phyloP scores from a whole-genome alignment of 2,797 vertebrate species.

The Bucorvus abyssinicus region DNA sequence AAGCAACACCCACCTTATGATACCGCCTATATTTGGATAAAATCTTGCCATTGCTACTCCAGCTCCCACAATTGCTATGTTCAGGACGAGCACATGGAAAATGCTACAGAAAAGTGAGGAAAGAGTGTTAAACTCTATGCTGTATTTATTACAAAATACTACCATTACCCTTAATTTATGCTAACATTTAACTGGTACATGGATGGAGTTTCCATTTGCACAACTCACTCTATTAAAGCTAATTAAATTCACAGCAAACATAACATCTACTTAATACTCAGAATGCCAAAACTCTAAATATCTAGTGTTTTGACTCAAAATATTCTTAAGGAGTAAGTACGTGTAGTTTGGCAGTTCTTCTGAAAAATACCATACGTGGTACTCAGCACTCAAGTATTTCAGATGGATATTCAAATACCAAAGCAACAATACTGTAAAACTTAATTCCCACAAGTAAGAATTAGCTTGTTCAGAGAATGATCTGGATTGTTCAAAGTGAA shows the following conservation, averaged over 20 bases:
- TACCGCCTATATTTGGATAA: conserved; percentile 95
- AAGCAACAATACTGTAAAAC: conserved; percentile 25
- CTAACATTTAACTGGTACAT: background rate
- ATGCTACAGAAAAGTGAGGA: conserved; percentile 73
- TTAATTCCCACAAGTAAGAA: conserved; percentile 20
- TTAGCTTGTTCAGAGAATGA: background rate
- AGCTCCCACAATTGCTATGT: conserved; percentile 83
- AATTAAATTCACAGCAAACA: conserved; percentile 17
- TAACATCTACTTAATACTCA: background rate
- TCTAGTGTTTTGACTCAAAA: conserved; percentile 19
- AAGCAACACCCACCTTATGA: conserved; percentile 84
- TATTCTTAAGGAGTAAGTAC: background rate
- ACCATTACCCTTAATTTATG: background rate
- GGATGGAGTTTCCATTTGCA: background rate
- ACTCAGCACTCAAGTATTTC: background rate
- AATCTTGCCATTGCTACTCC: conserved; percentile 90
- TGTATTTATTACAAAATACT: background rate
- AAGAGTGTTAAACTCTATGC: conserved; percentile 6
- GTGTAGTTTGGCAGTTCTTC: conserved; percentile 15
- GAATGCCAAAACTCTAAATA: background rate
- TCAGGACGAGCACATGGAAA: conserved; percentile 86
- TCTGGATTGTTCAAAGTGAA: background rate
- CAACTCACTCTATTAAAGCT: background rate
- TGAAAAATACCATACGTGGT: background rate
- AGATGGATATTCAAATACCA: background rate